Evolutionary conservation across 2,888 invertebrate genomes (phyloP).

Genomic region (Acrocyrtus sp.): DNA sequence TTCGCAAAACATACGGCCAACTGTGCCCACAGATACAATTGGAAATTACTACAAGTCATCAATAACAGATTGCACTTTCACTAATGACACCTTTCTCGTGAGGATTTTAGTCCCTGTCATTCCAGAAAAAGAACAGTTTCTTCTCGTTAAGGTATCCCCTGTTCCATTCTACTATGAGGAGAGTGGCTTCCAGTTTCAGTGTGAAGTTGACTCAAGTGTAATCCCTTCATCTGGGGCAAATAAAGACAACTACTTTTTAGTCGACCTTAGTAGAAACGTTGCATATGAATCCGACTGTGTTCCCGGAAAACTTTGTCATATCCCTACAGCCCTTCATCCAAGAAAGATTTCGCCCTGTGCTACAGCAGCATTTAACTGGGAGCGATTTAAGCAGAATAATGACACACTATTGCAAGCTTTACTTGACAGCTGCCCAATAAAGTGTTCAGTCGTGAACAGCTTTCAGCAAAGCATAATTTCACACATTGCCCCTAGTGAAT

Average conservation of each 20-base stretch:
- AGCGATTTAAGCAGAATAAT: constrained; percentile 6
- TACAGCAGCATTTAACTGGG: constrained; percentile 40
- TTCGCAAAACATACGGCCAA: constrained; percentile 7
- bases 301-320: constrained; percentile 34
- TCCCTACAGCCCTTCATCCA: constrained; percentile 26
- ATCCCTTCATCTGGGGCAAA: background rate
- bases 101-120: constrained; percentile 49
- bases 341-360: constrained; percentile 37
- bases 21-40: constrained; percentile 26
- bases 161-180: constrained; percentile 34
- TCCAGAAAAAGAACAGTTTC: constrained; percentile 12
- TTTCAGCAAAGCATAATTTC: background rate
- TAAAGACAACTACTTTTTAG: constrained; percentile 14
- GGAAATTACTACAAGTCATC: constrained; percentile 40
- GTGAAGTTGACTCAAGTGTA: constrained; percentile 15
- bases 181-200: constrained; percentile 9
- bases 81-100: constrained; percentile 41
- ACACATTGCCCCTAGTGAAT: constrained; percentile 4
- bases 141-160: constrained; percentile 20
- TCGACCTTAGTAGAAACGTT: constrained; percentile 29
- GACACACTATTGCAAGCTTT: background rate
- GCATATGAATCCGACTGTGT: constrained; percentile 42
- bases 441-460: constrained; percentile 3
- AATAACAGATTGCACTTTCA: constrained; percentile 52
- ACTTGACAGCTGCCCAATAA: constrained; percentile 9